A percentile compares a stretch with the other conserved stretches of the same genome.
phyloP scores from a whole-genome alignment of 2,888 invertebrate species.

The Lycocerus yunnanus region DNA sequence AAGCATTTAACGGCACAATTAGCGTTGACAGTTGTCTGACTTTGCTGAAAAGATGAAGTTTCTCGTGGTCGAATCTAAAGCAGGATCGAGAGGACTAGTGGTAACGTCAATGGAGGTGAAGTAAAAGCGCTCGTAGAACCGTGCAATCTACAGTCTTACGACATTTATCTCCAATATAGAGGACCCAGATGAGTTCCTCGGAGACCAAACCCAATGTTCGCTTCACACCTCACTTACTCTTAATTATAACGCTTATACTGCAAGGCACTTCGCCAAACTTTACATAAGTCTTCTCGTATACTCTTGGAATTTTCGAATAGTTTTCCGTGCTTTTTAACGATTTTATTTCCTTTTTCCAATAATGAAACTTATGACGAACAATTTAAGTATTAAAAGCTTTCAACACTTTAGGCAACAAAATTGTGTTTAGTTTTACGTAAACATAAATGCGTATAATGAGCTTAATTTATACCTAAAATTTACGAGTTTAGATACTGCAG shows the following conservation, averaged over 20 bases:
- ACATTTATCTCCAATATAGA: constrained; percentile 43
- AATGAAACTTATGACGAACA: not conserved
- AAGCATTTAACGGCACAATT: constrained; percentile 32
- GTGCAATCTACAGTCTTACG: constrained; percentile 33
- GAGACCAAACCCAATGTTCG: constrained; percentile 48
- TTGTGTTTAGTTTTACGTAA: not conserved
- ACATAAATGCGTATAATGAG: not conserved
- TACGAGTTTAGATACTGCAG: constrained; percentile 4
- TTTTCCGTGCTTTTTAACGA: constrained; percentile 22
- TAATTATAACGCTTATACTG: constrained; percentile 50
- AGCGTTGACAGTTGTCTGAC: constrained; percentile 24
- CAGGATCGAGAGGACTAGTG: constrained; percentile 18
- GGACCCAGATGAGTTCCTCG: constrained; percentile 48
- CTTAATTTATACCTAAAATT: constrained; percentile 7
- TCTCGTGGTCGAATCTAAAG: constrained; percentile 30
- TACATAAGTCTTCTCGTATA: constrained; percentile 27
- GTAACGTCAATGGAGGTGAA: constrained; percentile 23
- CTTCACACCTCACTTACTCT: constrained; percentile 54
- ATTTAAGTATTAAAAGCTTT: not conserved
- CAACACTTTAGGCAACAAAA: not conserved
- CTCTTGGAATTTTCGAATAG: constrained; percentile 28
- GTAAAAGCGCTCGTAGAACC: constrained; percentile 25
- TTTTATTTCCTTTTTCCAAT: constrained; percentile 18
- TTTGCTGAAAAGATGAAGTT: constrained; percentile 19
- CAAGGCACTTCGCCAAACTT: constrained; percentile 32